Conservation (phyloP, 2,888 invertebrate genomes). For the Synanthedon tipuliformis region DNA sequence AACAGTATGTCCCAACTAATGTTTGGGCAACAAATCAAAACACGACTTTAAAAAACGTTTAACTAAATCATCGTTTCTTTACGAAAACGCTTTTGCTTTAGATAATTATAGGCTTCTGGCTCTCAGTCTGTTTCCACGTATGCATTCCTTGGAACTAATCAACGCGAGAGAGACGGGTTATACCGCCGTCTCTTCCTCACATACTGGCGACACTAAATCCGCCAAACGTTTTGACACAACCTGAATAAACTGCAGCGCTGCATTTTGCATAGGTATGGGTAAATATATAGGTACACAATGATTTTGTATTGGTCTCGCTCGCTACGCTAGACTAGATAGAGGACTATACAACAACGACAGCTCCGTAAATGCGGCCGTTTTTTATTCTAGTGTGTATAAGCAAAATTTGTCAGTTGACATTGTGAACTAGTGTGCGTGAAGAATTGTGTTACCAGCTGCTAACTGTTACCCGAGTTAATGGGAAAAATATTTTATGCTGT, state of each 20-base stretch:
- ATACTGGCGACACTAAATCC: conserved; percentile 3
- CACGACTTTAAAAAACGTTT: conserved; percentile 56
- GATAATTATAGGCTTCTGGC: conserved; percentile 61
- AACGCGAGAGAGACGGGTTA: conserved; percentile 20
- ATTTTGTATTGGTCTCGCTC: no score
- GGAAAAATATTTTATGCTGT: no score
- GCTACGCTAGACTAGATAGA: no score
- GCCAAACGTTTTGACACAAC: not conserved
- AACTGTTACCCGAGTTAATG: no score
- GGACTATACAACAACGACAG: no score
- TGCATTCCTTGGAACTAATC: conserved; percentile 45
- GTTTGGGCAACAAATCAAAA: conserved; percentile 63
- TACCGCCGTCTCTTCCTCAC: conserved; percentile 7
- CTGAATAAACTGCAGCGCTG: not conserved
- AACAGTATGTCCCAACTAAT: conserved; percentile 16
- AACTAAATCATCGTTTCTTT: conserved; percentile 63
- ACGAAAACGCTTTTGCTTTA: conserved; percentile 57
- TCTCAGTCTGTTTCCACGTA: conserved; percentile 26
- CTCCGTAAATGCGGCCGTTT: no score
- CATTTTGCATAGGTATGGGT: no score
- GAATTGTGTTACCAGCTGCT: no score
- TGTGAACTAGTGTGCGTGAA: no score
- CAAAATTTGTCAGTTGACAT: no score
- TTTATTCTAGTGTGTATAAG: no score
- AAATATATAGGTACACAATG: no score